phyloP scores from a whole-genome alignment of 2,888 invertebrate species.

The Trachelus iudaicus region DNA sequence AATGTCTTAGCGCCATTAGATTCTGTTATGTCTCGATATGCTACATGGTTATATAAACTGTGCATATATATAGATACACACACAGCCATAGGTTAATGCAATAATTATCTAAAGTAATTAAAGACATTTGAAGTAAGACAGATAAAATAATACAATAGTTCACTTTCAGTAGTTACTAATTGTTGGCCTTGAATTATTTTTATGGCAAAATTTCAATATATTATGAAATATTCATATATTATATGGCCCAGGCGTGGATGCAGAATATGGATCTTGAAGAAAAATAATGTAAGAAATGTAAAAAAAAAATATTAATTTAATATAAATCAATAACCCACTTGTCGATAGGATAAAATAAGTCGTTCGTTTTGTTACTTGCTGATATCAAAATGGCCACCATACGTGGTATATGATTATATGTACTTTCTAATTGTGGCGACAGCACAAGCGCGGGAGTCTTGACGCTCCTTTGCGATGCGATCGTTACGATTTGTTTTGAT shows the following conservation, averaged over 20 bases:
- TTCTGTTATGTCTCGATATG: neutral
- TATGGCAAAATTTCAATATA: neutral
- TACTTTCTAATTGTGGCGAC: conserved; percentile 34
- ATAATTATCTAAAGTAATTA: neutral
- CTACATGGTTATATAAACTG: neutral
- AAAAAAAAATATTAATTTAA: neutral
- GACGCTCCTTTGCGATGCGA: neutral
- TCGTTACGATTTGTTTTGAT: neutral
- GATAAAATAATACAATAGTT: neutral
- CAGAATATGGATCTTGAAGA: neutral
- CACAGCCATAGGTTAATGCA: neutral
- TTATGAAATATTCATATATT: too few relatives aligned
- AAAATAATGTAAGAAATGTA: neutral
- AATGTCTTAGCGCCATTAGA: neutral
- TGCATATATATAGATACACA: neutral
- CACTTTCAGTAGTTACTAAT: neutral
- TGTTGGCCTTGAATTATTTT: neutral
- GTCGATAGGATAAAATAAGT: neutral
- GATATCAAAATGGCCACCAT: neutral
- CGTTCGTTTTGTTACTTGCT: neutral
- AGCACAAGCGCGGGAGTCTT: neutral
- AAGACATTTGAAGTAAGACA: neutral
- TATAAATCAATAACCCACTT: neutral
- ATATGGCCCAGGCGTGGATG: neutral
- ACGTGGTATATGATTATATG: neutral